phyloP scores from a whole-genome alignment of 2,113 vertebrate species.

The Aegotheles bennettii region DNA sequence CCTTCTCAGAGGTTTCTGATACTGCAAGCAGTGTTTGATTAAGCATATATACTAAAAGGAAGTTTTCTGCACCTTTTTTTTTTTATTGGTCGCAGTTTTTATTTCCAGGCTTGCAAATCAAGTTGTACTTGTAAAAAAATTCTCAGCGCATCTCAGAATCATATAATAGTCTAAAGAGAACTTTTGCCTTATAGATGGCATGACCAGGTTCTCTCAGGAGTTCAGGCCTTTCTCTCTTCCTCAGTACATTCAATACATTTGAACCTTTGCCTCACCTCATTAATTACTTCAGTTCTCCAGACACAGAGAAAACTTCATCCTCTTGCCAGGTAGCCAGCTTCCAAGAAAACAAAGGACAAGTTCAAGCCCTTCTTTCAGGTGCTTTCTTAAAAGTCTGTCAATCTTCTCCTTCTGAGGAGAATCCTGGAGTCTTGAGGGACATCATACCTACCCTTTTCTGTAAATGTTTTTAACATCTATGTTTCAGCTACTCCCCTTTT shows the following conservation, averaged over 20 bases:
- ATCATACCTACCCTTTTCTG: neutral
- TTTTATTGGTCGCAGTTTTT: neutral
- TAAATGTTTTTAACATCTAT: neutral
- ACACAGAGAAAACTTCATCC: neutral
- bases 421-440: neutral
- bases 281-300: constrained; percentile 47
- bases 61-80: neutral
- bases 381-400: constrained; percentile 45
- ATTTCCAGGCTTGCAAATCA: neutral
- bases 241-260: neutral
- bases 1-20: neutral
- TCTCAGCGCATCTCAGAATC: neutral
- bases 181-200: neutral
- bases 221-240: constrained; percentile 1
- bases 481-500: neutral
- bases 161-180: neutral
- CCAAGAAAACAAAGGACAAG: constrained; percentile 43
- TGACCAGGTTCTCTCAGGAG: neutral
- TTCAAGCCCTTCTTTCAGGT: constrained; percentile 30
- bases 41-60: neutral
- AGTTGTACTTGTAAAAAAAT: neutral
- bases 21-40: neutral
- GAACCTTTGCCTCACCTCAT: constrained; percentile 20
- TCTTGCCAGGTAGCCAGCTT: neutral
- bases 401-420: constrained; percentile 22